Base-by-base conservation (phyloP, 1,140 invertebrate genomes). In the Atopsyche davidsoni region DNA sequence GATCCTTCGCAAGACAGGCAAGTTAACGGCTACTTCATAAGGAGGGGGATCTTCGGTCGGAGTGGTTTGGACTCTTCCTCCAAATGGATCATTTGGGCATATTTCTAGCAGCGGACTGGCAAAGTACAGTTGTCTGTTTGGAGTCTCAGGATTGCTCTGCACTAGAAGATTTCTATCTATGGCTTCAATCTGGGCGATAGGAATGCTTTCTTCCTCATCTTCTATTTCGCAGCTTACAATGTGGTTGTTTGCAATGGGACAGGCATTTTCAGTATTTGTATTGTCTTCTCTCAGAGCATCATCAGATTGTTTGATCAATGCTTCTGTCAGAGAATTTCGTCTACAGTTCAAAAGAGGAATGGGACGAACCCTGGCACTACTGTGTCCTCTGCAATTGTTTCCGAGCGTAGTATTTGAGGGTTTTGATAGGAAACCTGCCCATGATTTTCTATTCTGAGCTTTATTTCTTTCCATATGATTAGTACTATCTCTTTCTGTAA, bases 21-120 rank as follows among this genome's bases (percentile, higher is more conserved):
- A 60, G 55, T 70, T 74, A 2, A 75, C 57, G 0, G 72, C 69
- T 50, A 80, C 72, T 31, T 80, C 77, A 39, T 75, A 75, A 38
- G 66, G 63, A 0, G 70, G 71, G 2, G 67, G 72, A 40, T 70
- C 72, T 51, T 67, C 71, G 6, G 73, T 72, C 22, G 73, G 69
- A 11, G 72, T 76, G 0, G 69, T 70, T 50, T 69, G 69, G 0
- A 73, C 65, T 44, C 75, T 70, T 14, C 78, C 79, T 9, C 73
- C 72, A 53, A 81, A 80, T 0, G 80, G 79, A 69, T 82, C 79
- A 17, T 68, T 66, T 0, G 78, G 78, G 54, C 73, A 79, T 1
- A 76, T 71, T 23, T 78, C 75, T 39, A 77, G 75, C 19, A 83
- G 68, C n/a, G 79, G 78, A 59, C 75, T 79, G 1, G 79, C 75